These are phyloP conservation scores for Tiliacea citrago DNA, from an alignment of 2,888 invertebrate genomes.

Conservation along the genomic window DNA sequence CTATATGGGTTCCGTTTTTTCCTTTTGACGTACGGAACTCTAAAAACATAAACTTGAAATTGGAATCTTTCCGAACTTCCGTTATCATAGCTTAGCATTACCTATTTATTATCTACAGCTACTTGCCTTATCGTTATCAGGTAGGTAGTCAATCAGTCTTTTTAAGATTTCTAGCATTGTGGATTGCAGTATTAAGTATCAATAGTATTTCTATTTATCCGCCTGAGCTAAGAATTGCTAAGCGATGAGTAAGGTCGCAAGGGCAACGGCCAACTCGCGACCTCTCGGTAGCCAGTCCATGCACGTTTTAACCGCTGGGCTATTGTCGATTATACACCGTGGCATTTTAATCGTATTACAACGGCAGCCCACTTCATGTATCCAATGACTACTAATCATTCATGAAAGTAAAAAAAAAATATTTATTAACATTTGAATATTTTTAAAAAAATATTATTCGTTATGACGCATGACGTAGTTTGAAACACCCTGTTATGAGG, in stretches of 20 bases:
- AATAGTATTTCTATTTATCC: neutral
- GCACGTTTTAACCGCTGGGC: conserved; percentile 20
- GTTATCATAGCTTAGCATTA: neutral
- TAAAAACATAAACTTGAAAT: neutral
- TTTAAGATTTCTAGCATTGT: neutral
- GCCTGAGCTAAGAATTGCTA: neutral
- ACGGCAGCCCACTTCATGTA: too few relatives aligned
- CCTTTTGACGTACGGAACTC: too few relatives aligned
- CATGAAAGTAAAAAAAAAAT: too few relatives aligned
- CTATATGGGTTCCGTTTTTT: too few relatives aligned
- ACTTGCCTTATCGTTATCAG: neutral
- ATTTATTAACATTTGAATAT: too few relatives aligned
- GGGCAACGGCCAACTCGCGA: conserved; percentile 46
- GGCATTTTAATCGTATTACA: too few relatives aligned
- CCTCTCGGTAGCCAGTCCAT: conserved; percentile 24
- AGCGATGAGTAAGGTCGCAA: conserved; percentile 35
- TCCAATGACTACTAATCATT: too few relatives aligned
- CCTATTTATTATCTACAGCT: too few relatives aligned
- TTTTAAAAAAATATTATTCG: too few relatives aligned
- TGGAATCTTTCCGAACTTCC: neutral
- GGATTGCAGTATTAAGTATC: neutral
- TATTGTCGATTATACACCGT: too few relatives aligned
- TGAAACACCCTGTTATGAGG: too few relatives aligned
- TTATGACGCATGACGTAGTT: too few relatives aligned
- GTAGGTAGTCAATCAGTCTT: neutral